Evolutionary conservation across 1,140 invertebrate species (phyloP).

Genomic region (Augochlora pura): DNA sequence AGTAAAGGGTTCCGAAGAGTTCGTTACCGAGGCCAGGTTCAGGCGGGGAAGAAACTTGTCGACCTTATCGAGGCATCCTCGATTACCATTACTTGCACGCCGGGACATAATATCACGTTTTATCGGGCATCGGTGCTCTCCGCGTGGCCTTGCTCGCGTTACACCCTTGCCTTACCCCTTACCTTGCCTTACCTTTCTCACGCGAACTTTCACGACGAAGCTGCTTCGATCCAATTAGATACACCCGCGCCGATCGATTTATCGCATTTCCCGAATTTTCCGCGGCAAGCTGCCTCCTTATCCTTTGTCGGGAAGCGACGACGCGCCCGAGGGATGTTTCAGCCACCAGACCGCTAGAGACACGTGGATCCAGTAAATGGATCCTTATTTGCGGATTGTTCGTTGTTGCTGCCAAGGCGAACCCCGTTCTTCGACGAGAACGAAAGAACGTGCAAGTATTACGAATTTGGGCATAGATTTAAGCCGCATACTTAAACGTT

Average conservation of each 20-base stretch:
- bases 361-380: no score
- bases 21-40: constrained; percentile 35
- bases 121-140: constrained; percentile 28
- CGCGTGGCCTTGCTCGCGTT: constrained; percentile 19
- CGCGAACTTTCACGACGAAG: neutral
- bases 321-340: no score
- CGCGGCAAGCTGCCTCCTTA: neutral
- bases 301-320: no score
- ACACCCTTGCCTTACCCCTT: neutral
- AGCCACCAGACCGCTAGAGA: no score
- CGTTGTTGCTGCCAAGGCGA: no score
- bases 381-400: no score
- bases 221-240: constrained; percentile 41
- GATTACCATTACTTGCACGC: constrained; percentile 44
- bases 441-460: no score
- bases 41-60: constrained; percentile 15
- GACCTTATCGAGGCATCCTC: constrained; percentile 45
- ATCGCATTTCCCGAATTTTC: constrained; percentile 3
- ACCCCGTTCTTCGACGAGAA: no score
- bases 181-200: constrained; percentile 13
- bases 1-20: constrained; percentile 28
- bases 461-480: no score
- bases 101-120: constrained; percentile 40
- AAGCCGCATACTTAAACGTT: no score
- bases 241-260: constrained; percentile 31